Conservation (phyloP, 2,888 invertebrate genomes). For the Stenichneumon culpator region DNA sequence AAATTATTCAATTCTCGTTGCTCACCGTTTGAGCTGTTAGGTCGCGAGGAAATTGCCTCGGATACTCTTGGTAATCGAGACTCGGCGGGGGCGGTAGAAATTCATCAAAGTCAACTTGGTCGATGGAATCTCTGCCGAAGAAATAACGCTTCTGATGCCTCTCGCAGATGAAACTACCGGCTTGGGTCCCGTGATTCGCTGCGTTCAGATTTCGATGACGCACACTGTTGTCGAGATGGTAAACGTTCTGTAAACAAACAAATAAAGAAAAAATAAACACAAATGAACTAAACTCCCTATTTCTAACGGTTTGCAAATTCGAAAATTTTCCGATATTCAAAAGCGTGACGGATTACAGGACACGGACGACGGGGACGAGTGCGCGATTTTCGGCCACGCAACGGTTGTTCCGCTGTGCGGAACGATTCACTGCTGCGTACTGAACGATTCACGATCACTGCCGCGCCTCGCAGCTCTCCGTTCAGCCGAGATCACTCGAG, state of each 20-base stretch:
- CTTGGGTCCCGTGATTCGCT: slow-evolving; percentile 73
- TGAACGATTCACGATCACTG: no score
- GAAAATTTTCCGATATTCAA: background rate
- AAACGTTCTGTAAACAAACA: slow-evolving; percentile 75
- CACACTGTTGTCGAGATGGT: slow-evolving; percentile 80
- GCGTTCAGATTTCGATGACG: slow-evolving; percentile 73
- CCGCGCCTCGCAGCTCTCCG: slow-evolving; percentile 28
- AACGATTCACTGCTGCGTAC: slow-evolving; percentile 49
- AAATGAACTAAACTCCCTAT: background rate
- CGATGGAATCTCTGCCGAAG: slow-evolving; percentile 87
- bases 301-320: background rate
- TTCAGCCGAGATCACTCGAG: slow-evolving; percentile 40
- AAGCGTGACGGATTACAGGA: background rate
- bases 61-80: slow-evolving; percentile 86
- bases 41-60: slow-evolving; percentile 86
- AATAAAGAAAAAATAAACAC: slow-evolving; percentile 13
- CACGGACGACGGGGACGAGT: background rate
- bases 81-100: slow-evolving; percentile 89
- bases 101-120: slow-evolving; percentile 88
- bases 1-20: slow-evolving; percentile 27
- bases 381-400: background rate
- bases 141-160: slow-evolving; percentile 88
- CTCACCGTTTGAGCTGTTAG: slow-evolving; percentile 89
- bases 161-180: slow-evolving; percentile 81
- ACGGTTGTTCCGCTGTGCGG: slow-evolving; percentile 11